phyloP scores from a whole-genome alignment of 2,888 invertebrate species.

The Amphipoea oculea region DNA sequence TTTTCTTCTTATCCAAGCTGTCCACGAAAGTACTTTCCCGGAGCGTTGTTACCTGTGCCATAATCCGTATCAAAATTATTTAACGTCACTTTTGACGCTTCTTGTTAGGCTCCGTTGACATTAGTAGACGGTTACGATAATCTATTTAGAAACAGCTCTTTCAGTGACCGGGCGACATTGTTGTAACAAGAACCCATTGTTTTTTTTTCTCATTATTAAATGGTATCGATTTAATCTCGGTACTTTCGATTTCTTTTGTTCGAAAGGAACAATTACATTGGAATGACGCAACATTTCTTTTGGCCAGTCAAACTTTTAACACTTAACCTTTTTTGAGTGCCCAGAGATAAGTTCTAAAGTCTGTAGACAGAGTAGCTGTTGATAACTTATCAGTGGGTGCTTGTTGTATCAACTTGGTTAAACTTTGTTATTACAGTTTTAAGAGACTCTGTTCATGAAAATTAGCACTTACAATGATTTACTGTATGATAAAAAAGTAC shows the following conservation, averaged over 20 bases:
- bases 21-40: constrained; percentile 68
- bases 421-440: constrained; percentile 48
- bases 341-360: constrained; percentile 50
- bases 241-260: constrained; percentile 63
- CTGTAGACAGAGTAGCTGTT: constrained; percentile 39
- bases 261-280: constrained; percentile 48
- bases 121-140: constrained; percentile 23
- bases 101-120: constrained; percentile 68
- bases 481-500: constrained; percentile 32
- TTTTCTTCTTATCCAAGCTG: constrained; percentile 34
- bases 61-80: constrained; percentile 70
- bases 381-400: constrained; percentile 51
- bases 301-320: constrained; percentile 33
- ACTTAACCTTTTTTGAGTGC: constrained; percentile 48
- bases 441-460: constrained; percentile 41
- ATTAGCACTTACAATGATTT: constrained; percentile 45
- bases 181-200: constrained; percentile 54
- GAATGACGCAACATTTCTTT: constrained; percentile 46
- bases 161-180: constrained; percentile 50
- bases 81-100: constrained; percentile 75
- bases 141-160: constrained; percentile 46
- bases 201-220: constrained; percentile 41
- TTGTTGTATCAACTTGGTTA: constrained; percentile 42
- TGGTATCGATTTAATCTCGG: constrained; percentile 56
- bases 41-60: constrained; percentile 66